phyloP scores from a whole-genome alignment of 2,113 vertebrate genomes.

The Pitta sordida region DNA sequence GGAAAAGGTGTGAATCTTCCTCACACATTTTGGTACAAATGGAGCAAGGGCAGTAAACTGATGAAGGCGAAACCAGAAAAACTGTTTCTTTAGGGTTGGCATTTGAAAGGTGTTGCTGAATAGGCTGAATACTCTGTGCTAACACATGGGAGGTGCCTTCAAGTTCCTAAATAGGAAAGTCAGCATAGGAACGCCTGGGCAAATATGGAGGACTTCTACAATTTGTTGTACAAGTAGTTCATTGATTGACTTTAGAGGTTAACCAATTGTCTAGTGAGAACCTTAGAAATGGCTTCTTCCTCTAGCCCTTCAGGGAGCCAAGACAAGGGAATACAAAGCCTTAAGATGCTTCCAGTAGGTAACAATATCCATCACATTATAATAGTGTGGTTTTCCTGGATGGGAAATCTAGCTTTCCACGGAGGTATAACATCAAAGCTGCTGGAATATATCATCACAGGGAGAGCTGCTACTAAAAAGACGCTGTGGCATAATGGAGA shows the following conservation, averaged over 20 bases:
- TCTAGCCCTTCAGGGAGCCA: not conserved
- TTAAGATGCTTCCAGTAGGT: not conserved
- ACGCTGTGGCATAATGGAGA: not conserved
- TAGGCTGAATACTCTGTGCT: not conserved
- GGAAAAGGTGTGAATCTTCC: not conserved
- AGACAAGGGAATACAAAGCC: not conserved
- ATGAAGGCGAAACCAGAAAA: not conserved
- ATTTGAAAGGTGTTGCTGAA: not conserved
- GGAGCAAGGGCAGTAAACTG: not conserved
- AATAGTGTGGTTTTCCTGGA: not conserved
- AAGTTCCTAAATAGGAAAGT: not conserved
- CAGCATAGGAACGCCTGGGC: not conserved
- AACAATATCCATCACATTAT: not conserved
- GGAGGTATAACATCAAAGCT: not conserved
- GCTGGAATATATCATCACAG: not conserved
- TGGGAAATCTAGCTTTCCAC: not conserved
- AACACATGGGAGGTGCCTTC: not conserved
- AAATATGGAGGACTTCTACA: not conserved
- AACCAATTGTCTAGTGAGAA: not conserved
- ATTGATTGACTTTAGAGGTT: not conserved
- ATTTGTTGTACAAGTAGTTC: not conserved
- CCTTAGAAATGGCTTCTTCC: not conserved
- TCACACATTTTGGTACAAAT: not conserved
- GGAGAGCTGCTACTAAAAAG: not conserved
- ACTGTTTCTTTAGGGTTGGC: not conserved